These are phyloP conservation scores for Porites divaricata DNA, from an alignment of 92 coral and sea anemone species.

Conservation along the genomic window DNA sequence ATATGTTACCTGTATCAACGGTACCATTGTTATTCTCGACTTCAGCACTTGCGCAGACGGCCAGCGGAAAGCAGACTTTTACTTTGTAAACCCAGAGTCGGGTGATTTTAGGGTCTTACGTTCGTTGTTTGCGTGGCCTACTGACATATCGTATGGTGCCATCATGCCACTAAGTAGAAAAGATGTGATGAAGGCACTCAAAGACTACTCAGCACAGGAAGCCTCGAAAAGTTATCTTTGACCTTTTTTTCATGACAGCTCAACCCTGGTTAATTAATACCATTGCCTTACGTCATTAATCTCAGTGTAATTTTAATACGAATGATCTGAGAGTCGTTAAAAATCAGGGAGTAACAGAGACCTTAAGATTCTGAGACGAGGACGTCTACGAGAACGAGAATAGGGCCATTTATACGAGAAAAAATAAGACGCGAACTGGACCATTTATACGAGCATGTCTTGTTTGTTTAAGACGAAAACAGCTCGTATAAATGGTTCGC, in stretches of 20 bases:
- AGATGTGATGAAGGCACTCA: conserved; percentile 63
- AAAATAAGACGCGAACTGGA: no score
- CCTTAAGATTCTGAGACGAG: no score
- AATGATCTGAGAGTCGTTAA: no score
- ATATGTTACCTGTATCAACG: conserved; percentile 45
- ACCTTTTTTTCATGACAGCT: neutral
- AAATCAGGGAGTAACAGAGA: no score
- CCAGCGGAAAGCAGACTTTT: conserved; percentile 46
- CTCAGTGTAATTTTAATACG: neutral
- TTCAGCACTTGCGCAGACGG: conserved; percentile 50
- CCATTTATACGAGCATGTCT: no score
- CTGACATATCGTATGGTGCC: conserved; percentile 63
- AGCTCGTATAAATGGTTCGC: no score
- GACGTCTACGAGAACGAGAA: no score
- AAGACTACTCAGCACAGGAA: conserved; percentile 28
- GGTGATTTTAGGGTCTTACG: conserved; percentile 33
- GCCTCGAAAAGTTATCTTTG: neutral
- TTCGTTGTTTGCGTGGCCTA: conserved; percentile 57
- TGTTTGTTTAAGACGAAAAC: no score
- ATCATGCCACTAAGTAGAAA: conserved; percentile 65
- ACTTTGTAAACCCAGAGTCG: conserved; percentile 31
- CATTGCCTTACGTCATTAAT: neutral
- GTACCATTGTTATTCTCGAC: conserved; percentile 36
- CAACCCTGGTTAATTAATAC: neutral
- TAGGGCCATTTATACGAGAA: no score